phyloP scores from a whole-genome alignment of 2,888 invertebrate genomes.

The Thereva unica region DNA sequence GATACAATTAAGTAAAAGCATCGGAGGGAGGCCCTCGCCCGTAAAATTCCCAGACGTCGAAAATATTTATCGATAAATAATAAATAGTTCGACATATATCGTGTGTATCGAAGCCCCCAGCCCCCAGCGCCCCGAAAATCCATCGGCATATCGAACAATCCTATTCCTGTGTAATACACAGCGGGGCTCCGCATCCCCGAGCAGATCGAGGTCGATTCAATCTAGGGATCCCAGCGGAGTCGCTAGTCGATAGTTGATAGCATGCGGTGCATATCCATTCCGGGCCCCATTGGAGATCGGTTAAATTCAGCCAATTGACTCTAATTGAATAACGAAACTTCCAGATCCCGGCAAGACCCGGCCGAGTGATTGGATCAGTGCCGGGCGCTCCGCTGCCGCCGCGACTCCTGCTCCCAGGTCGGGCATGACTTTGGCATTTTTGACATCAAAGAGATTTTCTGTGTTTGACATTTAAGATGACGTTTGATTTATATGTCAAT shows the following conservation, averaged over 20 bases:
- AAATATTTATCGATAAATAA: conserved; percentile 35
- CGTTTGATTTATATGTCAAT: too few species aligned
- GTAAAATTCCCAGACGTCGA: conserved; percentile 26
- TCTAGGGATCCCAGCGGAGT: conserved; percentile 25
- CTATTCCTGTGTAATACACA: not conserved
- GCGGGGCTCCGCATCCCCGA: not conserved
- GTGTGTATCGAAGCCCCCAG: not conserved
- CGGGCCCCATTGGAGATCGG: conserved; percentile 21
- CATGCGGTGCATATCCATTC: conserved; percentile 31
- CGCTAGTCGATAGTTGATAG: conserved; percentile 17
- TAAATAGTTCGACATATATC: conserved; percentile 23
- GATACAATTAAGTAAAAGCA: conserved; percentile 32
- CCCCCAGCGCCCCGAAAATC: too few species aligned
- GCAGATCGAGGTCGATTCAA: conserved; percentile 34
- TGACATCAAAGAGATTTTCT: too few species aligned
- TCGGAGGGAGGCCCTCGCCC: conserved; percentile 15
- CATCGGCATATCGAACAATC: too few species aligned
- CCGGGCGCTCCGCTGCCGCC: too few species aligned
- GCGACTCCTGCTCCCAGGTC: too few species aligned
- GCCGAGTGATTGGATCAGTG: too few species aligned
- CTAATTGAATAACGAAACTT: conserved; percentile 34
- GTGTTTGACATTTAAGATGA: too few species aligned
- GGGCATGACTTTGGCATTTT: too few species aligned
- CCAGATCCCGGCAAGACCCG: not conserved
- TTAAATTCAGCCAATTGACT: conserved; percentile 28